Conservation (phyloP, 2,797 vertebrate species). For the Karalla daura region DNA sequence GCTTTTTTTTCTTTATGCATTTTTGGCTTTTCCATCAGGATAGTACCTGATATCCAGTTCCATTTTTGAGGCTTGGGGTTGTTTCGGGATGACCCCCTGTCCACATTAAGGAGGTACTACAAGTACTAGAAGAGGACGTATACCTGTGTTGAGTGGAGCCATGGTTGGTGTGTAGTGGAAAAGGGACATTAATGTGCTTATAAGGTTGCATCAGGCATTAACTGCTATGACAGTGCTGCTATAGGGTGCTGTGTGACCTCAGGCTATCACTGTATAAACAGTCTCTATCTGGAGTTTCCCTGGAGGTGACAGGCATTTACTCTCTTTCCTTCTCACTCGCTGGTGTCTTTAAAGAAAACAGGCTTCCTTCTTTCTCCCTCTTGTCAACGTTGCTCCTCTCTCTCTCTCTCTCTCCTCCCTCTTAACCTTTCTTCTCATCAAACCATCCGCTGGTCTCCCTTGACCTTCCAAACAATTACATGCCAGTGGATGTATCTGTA, state of each 20-base stretch:
- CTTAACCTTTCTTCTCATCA: constrained; percentile 48
- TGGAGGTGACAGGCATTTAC: neutral
- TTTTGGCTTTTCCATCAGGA: no score
- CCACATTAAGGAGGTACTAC: no score
- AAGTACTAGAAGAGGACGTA: no score
- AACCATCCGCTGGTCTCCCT: constrained; percentile 43
- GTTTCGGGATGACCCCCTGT: no score
- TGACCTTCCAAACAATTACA: constrained; percentile 68
- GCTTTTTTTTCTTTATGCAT: no score
- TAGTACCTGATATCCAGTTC: no score
- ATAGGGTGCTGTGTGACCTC: neutral
- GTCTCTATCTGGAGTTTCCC: constrained; percentile 10
- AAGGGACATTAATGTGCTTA: no score
- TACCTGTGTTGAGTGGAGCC: no score
- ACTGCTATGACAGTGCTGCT: neutral
- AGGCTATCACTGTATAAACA: neutral
- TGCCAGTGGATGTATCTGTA: constrained; percentile 60
- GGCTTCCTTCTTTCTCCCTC: constrained; percentile 1
- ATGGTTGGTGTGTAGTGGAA: no score
- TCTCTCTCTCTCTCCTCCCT: constrained; percentile 4
- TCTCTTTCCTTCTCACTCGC: neutral
- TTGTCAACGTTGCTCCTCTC: constrained; percentile 5
- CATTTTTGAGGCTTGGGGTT: no score
- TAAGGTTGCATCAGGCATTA: constrained; percentile 25
- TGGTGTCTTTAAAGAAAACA: neutral